Evolutionary conservation across 1,140 invertebrate species (phyloP).

Genomic region (Drosophila mayri): DNA sequence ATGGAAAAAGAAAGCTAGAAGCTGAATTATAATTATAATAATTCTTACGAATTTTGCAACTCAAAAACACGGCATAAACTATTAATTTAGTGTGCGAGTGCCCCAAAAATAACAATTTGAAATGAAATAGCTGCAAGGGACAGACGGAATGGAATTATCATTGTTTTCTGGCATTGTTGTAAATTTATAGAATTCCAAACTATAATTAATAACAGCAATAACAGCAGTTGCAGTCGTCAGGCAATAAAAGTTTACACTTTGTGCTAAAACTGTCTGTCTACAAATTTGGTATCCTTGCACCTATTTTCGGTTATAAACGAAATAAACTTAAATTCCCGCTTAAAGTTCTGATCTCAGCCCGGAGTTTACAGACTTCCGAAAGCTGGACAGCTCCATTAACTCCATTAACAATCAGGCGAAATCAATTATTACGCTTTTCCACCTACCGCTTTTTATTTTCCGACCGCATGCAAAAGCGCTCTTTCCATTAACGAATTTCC

Average conservation of each 20-base stretch:
- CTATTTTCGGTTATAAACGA: constrained; percentile 1
- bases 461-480: constrained; percentile 48
- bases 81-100: background rate
- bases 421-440: constrained; percentile 61
- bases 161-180: constrained; percentile 44
- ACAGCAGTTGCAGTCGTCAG: constrained; percentile 14
- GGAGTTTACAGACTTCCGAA: background rate
- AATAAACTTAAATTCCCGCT: constrained; percentile 15
- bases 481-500: constrained; percentile 44
- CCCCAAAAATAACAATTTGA: constrained; percentile 17
- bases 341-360: background rate
- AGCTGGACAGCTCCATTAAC: constrained; percentile 54
- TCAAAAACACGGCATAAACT: background rate
- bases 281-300: background rate
- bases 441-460: constrained; percentile 32
- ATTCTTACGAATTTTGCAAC: background rate
- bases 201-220: constrained; percentile 67
- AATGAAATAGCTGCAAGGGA: constrained; percentile 8
- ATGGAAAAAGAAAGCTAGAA: background rate
- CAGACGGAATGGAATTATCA: background rate
- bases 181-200: constrained; percentile 77
- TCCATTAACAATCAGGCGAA: constrained; percentile 65
- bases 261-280: constrained; percentile 17
- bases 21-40: too few relatives aligned
- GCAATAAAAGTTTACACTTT: constrained; percentile 62